Evolutionary conservation across 2,888 invertebrate genomes (phyloP).

Genomic region (Taenaris catops): DNA sequence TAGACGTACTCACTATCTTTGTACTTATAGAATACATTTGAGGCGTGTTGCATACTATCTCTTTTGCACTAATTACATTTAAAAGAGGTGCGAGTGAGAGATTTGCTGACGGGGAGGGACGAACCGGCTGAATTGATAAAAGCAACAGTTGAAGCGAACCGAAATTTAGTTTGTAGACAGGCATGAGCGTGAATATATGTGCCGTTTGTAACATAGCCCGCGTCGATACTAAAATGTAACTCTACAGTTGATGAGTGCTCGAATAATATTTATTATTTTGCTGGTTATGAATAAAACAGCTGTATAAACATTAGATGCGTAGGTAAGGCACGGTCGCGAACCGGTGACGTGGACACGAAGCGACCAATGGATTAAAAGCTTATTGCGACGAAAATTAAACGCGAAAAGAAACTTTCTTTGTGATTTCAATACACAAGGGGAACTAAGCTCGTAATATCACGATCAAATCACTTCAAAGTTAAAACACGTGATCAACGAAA

Average conservation of each 20-base stretch:
- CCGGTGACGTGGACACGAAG: constrained; percentile 67
- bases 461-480: constrained; percentile 35
- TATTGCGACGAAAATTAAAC: constrained; percentile 63
- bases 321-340: constrained; percentile 39
- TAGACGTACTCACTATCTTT: constrained; percentile 19
- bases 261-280: constrained; percentile 39
- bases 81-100: constrained; percentile 51
- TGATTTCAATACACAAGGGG: constrained; percentile 45
- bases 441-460: constrained; percentile 46
- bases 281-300: constrained; percentile 36
- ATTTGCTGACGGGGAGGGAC: constrained; percentile 48
- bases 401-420: constrained; percentile 57
- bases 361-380: constrained; percentile 61
- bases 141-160: constrained; percentile 68
- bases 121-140: constrained; percentile 67
- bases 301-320: constrained; percentile 31
- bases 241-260: constrained; percentile 57
- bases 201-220: constrained; percentile 36
- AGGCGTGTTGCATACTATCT: constrained; percentile 42
- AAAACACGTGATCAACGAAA: constrained; percentile 62
- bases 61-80: constrained; percentile 38
- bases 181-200: constrained; percentile 44
- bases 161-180: constrained; percentile 69
- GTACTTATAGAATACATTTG: constrained; percentile 34
- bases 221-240: constrained; percentile 68